Evolutionary conservation across 2,113 vertebrate genomes (phyloP), one percentile per base, ranked within the genome.

Genomic region (Lycocorax pyrrhopterus): DNA sequence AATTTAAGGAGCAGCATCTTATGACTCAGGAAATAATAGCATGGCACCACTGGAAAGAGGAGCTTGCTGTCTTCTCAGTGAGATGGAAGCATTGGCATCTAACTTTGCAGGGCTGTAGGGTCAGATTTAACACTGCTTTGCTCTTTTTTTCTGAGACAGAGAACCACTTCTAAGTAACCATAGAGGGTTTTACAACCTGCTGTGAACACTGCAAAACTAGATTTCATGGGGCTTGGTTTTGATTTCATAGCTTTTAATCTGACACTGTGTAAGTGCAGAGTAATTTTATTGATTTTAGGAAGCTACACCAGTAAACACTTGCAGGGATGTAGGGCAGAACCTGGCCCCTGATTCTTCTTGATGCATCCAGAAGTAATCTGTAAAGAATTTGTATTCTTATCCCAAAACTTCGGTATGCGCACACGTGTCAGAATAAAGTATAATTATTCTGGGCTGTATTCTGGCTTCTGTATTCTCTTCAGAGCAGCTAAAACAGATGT

Each of bases 1-100:
- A 88, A 39, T 88, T 93, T 53, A 94, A 95, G 72, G 43, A 92
- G 39, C 68, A 90, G 41, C 66, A 56, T 67, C 64, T 86, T 85
- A 43, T 21, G 67, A 77, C 32, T 63, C 56, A 41, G 60, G 26
- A 89, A 91, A 88, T 85, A 82, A 83, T 9, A 93, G 60, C 1
- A 2, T 1, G 12, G 32, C 1, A 0, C 39, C 79, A 84, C 60
- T 83, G 72, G 60, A 72, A 94, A 78, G 30, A 74, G 84, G 59
- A 84, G 47, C 84, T 92, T 63, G 59, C 43, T 67, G 33, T 72
- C 74, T 56, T 86, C 44, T 91, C 68, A 60, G 13, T 26, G 62
- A 84, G n/a, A 75, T 67, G 49, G 79, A 87, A 78, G 26, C 37
- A 71, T 4, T 90, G 58, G 60, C 79, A 94, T 46, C 52, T 75